phyloP scores from a whole-genome alignment of 64 coral and sea anemone species.

The Stylophora pistillata region DNA sequence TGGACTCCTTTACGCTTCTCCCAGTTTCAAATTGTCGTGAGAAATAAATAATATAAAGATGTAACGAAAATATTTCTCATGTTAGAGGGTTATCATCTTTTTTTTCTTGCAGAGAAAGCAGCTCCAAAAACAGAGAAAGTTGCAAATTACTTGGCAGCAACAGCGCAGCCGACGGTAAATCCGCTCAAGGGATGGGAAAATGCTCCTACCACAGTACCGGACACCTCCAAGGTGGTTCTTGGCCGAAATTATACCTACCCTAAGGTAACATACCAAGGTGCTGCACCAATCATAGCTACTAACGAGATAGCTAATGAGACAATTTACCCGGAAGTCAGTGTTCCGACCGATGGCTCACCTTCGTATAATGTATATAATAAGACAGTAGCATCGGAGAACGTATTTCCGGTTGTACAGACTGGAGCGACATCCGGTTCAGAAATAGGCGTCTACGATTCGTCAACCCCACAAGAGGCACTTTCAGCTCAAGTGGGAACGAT shows the following conservation, averaged over 20 bases:
- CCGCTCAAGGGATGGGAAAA: conserved; percentile 25
- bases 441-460: conserved; percentile 36
- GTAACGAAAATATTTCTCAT: too few relatives aligned
- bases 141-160: background rate
- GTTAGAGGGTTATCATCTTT: background rate
- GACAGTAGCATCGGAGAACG: conserved; percentile 13
- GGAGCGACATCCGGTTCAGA: conserved; percentile 17
- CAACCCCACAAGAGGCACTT: conserved; percentile 36
- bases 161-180: conserved; percentile 38
- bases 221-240: conserved; percentile 22
- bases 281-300: background rate
- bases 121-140: conserved; percentile 4
- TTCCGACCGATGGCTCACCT: background rate
- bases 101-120: background rate
- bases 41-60: background rate
- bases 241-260: conserved; percentile 27
- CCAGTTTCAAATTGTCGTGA: background rate
- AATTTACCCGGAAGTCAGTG: conserved; percentile 29
- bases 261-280: background rate
- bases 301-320: conserved; percentile 25
- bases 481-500: background rate
- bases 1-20: too few relatives aligned
- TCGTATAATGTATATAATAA: conserved; percentile 42
- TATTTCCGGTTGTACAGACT: conserved; percentile 20
- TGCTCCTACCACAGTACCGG: conserved; percentile 15